phyloP scores from a whole-genome alignment of 1,140 invertebrate species.

The Augochlora pura region DNA sequence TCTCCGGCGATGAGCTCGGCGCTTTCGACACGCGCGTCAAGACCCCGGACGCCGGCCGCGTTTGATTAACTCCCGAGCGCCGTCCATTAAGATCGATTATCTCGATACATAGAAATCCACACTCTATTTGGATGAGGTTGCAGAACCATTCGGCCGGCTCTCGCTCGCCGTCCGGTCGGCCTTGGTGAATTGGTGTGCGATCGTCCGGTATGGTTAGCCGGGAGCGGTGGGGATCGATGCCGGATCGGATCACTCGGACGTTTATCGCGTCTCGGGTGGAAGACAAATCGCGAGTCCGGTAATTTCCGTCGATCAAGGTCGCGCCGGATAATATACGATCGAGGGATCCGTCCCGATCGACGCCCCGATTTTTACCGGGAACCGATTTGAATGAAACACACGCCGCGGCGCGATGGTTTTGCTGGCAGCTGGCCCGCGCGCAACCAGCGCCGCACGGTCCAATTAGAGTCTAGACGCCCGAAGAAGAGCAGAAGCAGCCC shows the following conservation, averaged over 20 bases:
- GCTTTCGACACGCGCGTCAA: conserved; percentile 28
- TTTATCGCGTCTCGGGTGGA: conserved; percentile 39
- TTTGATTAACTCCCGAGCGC: conserved; percentile 44
- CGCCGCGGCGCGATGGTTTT: conserved; percentile 4
- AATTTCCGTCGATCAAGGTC: conserved; percentile 54
- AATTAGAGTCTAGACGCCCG: conserved; percentile 55
- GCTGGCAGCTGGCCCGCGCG: conserved; percentile 51
- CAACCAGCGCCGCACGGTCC: conserved; percentile 23
- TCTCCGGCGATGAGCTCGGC: conserved; percentile 1
- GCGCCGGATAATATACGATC: conserved; percentile 41
- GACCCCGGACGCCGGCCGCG: neutral
- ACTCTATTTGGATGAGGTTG: conserved; percentile 48
- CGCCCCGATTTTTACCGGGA: conserved; percentile 49
- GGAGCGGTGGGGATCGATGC: neutral
- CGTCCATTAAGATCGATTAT: conserved; percentile 59
- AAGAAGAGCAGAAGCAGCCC: neutral
- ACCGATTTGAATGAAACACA: conserved; percentile 60
- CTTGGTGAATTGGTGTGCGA: neutral
- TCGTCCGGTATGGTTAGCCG: neutral
- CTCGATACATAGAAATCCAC: conserved; percentile 51
- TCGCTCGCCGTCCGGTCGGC: neutral
- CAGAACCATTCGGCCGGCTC: conserved; percentile 29
- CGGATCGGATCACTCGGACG: neutral
- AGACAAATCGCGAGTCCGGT: conserved; percentile 58
- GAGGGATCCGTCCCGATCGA: conserved; percentile 11